phyloP scores from a whole-genome alignment of 2,888 invertebrate genomes.

The Leptarthrus brevirostris region DNA sequence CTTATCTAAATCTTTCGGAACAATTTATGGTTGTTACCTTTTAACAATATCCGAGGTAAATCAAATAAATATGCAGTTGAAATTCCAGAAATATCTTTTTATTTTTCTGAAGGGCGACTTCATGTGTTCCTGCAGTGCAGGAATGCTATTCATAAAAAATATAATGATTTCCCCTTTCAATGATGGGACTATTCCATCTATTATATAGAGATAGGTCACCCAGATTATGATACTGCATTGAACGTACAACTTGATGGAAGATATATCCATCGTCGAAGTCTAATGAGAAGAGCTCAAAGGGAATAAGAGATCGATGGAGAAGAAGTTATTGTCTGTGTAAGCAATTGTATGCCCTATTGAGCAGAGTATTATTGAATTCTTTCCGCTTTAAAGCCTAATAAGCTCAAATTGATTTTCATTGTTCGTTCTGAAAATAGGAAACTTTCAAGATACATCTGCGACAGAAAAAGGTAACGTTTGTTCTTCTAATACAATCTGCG shows the following conservation, averaged over 20 bases:
- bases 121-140: no score
- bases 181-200: neutral
- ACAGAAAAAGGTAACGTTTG: constrained; percentile 11
- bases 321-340: constrained; percentile 11
- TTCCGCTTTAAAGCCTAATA: constrained; percentile 42
- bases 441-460: neutral
- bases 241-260: no score
- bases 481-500: neutral
- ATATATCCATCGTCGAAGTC: neutral
- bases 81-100: no score
- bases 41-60: no score
- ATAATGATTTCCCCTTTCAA: neutral
- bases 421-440: constrained; percentile 37
- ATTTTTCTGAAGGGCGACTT: no score
- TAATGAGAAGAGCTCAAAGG: neutral
- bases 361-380: constrained; percentile 12
- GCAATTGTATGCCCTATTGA: constrained; percentile 7
- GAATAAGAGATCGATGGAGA: neutral
- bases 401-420: constrained; percentile 50
- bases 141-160: neutral
- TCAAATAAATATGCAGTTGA: no score
- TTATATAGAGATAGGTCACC: no score
- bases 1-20: no score
- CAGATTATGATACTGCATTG: neutral
- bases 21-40: no score